A percentile compares a stretch with the other conserved stretches of the same genome.
These are phyloP conservation scores for Syngnathus rostellatus DNA, from an alignment of 2,797 vertebrate species.

Conservation along the genomic window DNA sequence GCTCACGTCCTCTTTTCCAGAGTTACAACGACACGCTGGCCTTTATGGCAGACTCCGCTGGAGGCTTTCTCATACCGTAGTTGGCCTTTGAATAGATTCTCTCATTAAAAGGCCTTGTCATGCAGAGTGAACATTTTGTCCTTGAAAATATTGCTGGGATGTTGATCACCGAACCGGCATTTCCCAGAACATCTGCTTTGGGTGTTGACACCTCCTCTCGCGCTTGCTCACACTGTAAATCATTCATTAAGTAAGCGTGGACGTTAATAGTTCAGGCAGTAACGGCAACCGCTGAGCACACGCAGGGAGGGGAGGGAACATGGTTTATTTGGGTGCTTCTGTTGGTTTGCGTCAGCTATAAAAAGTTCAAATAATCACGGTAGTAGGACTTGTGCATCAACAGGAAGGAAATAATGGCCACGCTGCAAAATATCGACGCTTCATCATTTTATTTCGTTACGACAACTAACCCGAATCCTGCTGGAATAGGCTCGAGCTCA, in stretches of 20 bases:
- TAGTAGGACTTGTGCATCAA: not conserved
- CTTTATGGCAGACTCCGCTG: slow-evolving; percentile 20
- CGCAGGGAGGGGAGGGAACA: slow-evolving; percentile 21
- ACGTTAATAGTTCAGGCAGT: slow-evolving; percentile 60
- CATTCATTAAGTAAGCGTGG: slow-evolving; percentile 45
- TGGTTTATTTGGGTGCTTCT: slow-evolving; percentile 11
- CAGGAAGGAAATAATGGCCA: not conserved
- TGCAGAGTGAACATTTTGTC: slow-evolving; percentile 32
- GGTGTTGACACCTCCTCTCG: slow-evolving; percentile 55
- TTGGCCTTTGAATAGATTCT: slow-evolving; percentile 20
- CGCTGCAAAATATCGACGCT: not conserved
- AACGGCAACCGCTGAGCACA: slow-evolving; percentile 49
- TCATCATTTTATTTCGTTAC: no score
- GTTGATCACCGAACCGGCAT: slow-evolving; percentile 34
- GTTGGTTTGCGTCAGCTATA: not conserved
- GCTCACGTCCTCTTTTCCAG: slow-evolving; percentile 4
- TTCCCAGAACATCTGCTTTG: slow-evolving; percentile 56
- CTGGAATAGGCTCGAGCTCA: no score
- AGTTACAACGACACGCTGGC: not conserved
- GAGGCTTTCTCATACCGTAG: slow-evolving; percentile 27
- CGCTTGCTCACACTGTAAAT: slow-evolving; percentile 58
- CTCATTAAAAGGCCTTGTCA: slow-evolving; percentile 16
- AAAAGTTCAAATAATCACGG: not conserved
- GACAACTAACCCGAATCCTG: no score
- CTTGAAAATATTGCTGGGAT: slow-evolving; percentile 36